Percentiles rank a stretch among this genome's conserved stretches.
phyloP scores from a whole-genome alignment of 2,113 vertebrate species.

The Regulus satrapa region DNA sequence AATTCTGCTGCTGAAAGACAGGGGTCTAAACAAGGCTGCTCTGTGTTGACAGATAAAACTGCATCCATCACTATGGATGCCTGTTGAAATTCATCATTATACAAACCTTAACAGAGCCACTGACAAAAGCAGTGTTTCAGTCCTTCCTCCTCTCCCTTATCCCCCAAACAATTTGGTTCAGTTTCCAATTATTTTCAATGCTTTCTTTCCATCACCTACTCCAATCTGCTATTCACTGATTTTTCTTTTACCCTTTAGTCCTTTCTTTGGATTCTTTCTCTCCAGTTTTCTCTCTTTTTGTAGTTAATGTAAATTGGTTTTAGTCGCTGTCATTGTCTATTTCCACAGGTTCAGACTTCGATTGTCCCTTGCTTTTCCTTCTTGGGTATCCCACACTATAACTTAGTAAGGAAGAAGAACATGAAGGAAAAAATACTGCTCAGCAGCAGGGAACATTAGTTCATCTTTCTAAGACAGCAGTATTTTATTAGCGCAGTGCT shows the following conservation, averaged over 20 bases:
- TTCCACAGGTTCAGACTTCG: neutral
- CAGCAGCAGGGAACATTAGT: neutral
- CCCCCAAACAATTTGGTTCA: neutral
- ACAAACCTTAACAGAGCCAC: neutral
- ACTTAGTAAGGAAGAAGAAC: neutral
- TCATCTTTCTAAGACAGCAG: neutral
- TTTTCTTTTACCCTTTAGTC: neutral
- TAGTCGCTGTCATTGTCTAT: neutral
- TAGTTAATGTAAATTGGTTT: neutral
- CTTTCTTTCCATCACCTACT: neutral
- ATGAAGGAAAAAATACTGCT: neutral
- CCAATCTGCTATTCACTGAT: neutral
- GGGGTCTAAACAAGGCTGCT: neutral
- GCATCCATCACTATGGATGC: neutral
- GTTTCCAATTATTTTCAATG: neutral
- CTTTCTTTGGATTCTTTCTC: neutral
- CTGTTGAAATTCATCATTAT: neutral
- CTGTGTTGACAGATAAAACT: neutral
- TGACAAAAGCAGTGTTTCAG: neutral
- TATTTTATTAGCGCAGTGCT: neutral
- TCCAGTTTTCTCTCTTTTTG: neutral
- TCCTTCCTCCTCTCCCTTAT: neutral
- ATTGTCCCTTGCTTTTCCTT: neutral
- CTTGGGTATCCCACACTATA: neutral
- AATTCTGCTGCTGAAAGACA: neutral